phyloP scores from a whole-genome alignment of 2,797 vertebrate species.

The Rhabdomys pumilio region DNA sequence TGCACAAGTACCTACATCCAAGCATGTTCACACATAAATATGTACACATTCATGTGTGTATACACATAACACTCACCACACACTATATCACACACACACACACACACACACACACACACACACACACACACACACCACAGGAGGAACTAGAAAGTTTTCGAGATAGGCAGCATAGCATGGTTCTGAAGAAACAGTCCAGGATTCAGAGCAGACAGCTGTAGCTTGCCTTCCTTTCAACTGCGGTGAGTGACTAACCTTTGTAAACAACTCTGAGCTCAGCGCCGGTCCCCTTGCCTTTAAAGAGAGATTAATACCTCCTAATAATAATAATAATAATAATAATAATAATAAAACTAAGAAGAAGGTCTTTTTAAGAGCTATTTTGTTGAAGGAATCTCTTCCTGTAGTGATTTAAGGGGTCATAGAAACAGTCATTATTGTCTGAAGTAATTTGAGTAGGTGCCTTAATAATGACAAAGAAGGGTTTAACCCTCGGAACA shows the following conservation, averaged over 20 bases:
- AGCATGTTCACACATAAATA: neutral
- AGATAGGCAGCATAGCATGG: neutral
- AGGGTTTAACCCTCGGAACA: neutral
- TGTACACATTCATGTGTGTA: neutral
- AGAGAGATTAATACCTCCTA: conserved; percentile 17
- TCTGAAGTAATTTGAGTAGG: conserved; percentile 33
- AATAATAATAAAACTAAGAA: neutral
- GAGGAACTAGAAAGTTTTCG: neutral
- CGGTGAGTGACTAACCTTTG: neutral
- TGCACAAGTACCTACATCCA: neutral
- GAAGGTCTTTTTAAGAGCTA: neutral
- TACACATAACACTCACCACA: neutral
- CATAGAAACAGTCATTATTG: conserved; percentile 11
- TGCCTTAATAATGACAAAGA: neutral
- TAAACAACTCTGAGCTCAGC: neutral
- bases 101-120: neutral
- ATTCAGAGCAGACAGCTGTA: neutral
- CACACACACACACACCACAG: neutral
- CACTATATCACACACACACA: too few species aligned
- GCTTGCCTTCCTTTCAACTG: neutral
- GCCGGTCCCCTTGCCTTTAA: neutral
- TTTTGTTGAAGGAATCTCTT: conserved; percentile 11
- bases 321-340: neutral
- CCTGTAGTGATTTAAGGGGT: conserved; percentile 27
- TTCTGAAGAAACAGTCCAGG: neutral